These are phyloP conservation scores for Aurelia sp. DNA, from an alignment of 30 jellyfish, hydroid and myxozoan species.

Conservation along the genomic window DNA sequence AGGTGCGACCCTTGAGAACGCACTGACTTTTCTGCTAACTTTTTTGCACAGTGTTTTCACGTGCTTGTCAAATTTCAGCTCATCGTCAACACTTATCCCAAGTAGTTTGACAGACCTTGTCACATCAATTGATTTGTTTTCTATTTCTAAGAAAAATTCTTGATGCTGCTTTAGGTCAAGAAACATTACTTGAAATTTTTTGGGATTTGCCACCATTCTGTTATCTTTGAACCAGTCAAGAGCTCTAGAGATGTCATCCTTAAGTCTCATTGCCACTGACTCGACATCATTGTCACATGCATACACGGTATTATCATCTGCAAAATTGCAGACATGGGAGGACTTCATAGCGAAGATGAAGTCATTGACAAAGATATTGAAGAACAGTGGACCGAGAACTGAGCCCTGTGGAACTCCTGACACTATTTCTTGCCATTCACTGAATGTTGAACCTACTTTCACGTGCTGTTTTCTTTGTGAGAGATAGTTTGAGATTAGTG, in stretches of 20 bases:
- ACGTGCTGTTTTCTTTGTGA: slow-evolving; percentile 61
- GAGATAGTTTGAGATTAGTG: slow-evolving; percentile 34
- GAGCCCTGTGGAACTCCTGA: slow-evolving; percentile 74
- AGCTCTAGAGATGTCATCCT: slow-evolving; percentile 8
- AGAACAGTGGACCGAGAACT: slow-evolving; percentile 38
- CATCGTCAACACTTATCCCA: slow-evolving; percentile 46
- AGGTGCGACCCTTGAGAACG: slow-evolving; percentile 50
- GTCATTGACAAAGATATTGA: slow-evolving; percentile 58
- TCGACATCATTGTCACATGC: slow-evolving; percentile 1
- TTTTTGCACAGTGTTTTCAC: slow-evolving; percentile 33
- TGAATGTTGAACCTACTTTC: slow-evolving; percentile 13
- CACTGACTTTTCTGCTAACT: slow-evolving; percentile 1
- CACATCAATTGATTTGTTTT: too few species aligned
- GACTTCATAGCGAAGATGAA: slow-evolving; percentile 21
- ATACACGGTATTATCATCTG: slow-evolving; percentile 40
- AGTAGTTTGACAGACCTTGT: slow-evolving; percentile 1
- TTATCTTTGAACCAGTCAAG: slow-evolving; percentile 30
- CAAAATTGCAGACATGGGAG: slow-evolving; percentile 46
- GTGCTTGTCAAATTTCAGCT: neutral
- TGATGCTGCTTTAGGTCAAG: too few species aligned
- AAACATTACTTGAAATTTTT: too few species aligned
- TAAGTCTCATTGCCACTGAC: neutral
- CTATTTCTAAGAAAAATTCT: too few species aligned
- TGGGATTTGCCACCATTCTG: too few species aligned
- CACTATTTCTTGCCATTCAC: slow-evolving; percentile 40